phyloP scores from a whole-genome alignment of 1,140 invertebrate genomes.

The Plectrocnemia conspersa region DNA sequence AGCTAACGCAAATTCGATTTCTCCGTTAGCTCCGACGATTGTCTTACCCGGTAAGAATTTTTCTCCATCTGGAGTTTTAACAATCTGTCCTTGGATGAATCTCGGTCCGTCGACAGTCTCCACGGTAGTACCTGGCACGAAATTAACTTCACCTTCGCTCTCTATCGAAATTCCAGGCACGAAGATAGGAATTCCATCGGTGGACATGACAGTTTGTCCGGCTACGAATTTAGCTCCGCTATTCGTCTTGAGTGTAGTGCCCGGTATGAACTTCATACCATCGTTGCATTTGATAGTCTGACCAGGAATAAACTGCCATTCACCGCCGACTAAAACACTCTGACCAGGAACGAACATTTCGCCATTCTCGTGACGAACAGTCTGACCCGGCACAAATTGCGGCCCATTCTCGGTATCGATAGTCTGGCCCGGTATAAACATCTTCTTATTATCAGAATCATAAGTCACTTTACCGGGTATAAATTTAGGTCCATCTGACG shows the following conservation, averaged over 20 bases:
- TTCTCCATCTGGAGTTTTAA: constrained; percentile 53
- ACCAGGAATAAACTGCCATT: constrained; percentile 61
- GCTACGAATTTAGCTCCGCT: constrained; percentile 62
- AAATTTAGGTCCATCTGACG: constrained; percentile 62
- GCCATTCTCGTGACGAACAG: constrained; percentile 52
- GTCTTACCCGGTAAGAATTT: constrained; percentile 59
- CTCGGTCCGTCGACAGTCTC: constrained; percentile 60
- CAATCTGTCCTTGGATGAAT: constrained; percentile 64
- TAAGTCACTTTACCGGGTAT: constrained; percentile 59
- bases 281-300: constrained; percentile 52
- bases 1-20: constrained; percentile 58
- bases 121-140: constrained; percentile 62
- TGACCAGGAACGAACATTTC: constrained; percentile 64
- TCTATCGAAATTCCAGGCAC: constrained; percentile 54
- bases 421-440: constrained; percentile 66
- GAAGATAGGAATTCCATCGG: constrained; percentile 47
- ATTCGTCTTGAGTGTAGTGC: constrained; percentile 60
- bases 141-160: constrained; percentile 44
- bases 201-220: constrained; percentile 57
- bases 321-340: constrained; percentile 52
- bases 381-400: constrained; percentile 61
- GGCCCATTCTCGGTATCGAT: constrained; percentile 55
- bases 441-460: constrained; percentile 45
- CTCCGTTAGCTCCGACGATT: constrained; percentile 47
- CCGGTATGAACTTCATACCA: constrained; percentile 56